These are phyloP conservation scores for Erythrocercus mccallii DNA, from an alignment of 2,113 vertebrate species.

Conservation along the genomic window DNA sequence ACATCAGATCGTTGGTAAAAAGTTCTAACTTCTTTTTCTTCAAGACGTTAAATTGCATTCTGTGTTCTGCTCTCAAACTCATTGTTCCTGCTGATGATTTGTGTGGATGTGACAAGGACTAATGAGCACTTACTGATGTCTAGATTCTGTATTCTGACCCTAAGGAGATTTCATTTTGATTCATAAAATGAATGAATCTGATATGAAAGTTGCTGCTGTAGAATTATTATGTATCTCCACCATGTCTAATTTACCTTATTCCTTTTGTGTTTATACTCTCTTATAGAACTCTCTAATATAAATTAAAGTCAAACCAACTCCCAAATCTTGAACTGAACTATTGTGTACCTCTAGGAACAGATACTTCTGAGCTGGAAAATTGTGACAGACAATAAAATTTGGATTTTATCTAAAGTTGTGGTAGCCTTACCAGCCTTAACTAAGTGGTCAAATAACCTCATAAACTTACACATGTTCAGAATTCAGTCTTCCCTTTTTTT, in stretches of 20 bases:
- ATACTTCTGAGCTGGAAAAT: neutral
- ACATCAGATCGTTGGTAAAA: neutral
- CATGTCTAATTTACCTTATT: neutral
- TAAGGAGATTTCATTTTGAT: neutral
- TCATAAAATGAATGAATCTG: neutral
- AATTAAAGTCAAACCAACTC: neutral
- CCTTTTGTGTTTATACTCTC: neutral
- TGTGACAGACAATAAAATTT: neutral
- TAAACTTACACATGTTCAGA: neutral
- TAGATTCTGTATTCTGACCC: neutral
- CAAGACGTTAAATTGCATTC: neutral
- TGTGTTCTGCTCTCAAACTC: neutral
- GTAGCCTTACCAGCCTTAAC: neutral
- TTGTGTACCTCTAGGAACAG: neutral
- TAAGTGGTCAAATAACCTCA: neutral
- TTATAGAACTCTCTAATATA: neutral
- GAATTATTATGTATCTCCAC: neutral
- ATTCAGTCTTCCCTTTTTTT: neutral
- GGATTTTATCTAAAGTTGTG: neutral
- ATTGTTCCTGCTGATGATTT: neutral
- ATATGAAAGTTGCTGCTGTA: rapidly evolving
- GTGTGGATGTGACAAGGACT: neutral
- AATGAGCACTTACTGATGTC: neutral
- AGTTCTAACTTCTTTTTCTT: neutral
- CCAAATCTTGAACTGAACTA: neutral